A percentile compares a stretch with the other conserved stretches of the same genome.
These are phyloP conservation scores for Nothobranchius kuhntae DNA, from an alignment of 2,113 vertebrate species.

Conservation along the genomic window DNA sequence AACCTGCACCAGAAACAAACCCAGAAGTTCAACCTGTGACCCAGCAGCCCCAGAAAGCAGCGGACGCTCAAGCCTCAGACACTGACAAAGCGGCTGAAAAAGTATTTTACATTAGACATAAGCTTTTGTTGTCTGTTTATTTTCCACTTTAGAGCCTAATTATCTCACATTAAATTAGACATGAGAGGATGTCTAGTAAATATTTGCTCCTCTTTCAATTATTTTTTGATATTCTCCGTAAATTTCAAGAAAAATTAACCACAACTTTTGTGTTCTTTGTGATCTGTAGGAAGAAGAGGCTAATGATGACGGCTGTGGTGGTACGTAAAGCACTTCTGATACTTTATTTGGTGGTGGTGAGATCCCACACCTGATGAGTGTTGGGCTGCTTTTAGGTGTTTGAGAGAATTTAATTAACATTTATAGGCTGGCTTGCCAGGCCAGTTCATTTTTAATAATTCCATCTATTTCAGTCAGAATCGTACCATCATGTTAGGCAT, in stretches of 20 bases:
- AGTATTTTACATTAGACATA: constrained; percentile 51
- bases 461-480: no score
- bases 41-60: constrained; percentile 69
- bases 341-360: neutral
- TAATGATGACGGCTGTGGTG: constrained; percentile 63
- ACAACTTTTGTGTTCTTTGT: neutral
- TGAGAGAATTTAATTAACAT: no score
- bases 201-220: neutral
- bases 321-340: constrained; percentile 40
- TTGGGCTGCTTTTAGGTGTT: no score
- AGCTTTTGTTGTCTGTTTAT: neutral
- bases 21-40: constrained; percentile 57
- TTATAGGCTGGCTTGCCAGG: no score
- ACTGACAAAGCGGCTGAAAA: constrained; percentile 52
- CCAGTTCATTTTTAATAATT: no score
- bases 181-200: neutral
- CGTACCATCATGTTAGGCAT: no score
- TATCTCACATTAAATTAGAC: neutral
- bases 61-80: neutral
- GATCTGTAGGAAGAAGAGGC: constrained; percentile 67
- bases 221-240: neutral
- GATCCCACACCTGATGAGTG: neutral
- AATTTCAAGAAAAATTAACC: neutral
- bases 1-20: constrained; percentile 7
- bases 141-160: neutral